A percentile compares a stretch with the other conserved stretches of the same genome.
Conservation (phyloP, 1,140 invertebrate genomes). For the Drosophila nigromelanica region DNA sequence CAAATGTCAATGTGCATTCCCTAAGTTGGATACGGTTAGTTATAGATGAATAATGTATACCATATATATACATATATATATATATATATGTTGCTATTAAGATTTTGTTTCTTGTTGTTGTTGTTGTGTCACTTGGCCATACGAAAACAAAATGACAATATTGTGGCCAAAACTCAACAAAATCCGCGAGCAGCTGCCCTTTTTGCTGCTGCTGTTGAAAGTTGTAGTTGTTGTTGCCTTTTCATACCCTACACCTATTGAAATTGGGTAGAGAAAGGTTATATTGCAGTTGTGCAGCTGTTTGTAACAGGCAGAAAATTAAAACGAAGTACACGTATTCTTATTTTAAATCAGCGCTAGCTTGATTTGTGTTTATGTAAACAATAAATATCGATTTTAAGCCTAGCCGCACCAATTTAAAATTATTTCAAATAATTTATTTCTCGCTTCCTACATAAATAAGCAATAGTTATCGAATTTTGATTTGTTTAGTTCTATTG, state of each 20-base stretch:
- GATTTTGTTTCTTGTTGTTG: constrained; percentile 30
- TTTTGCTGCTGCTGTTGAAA: constrained; percentile 35
- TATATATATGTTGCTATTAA: not conserved
- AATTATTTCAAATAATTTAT: too few relatives aligned
- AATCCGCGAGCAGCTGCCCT: constrained; percentile 62
- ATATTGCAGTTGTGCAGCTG: not conserved
- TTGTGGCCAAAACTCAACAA: constrained; percentile 33
- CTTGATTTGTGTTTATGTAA: too few relatives aligned
- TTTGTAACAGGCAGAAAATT: too few relatives aligned
- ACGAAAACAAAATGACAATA: constrained; percentile 30
- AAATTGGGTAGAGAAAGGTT: not conserved
- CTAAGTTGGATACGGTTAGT: constrained; percentile 21
- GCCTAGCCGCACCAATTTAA: too few relatives aligned
- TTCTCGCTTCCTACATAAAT: too few relatives aligned
- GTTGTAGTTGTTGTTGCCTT: constrained; percentile 17
- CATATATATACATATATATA: not conserved
- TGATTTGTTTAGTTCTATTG: too few relatives aligned
- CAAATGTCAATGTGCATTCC: constrained; percentile 72
- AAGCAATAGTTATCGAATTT: too few relatives aligned
- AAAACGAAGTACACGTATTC: too few relatives aligned
- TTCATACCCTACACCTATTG: constrained; percentile 37
- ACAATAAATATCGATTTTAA: too few relatives aligned
- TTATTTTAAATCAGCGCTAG: too few relatives aligned
- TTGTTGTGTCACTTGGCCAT: constrained; percentile 35
- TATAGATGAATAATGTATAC: not conserved